Conservation (phyloP, 2,797 vertebrate genomes). For the Muraenolepis orangiensis region DNA sequence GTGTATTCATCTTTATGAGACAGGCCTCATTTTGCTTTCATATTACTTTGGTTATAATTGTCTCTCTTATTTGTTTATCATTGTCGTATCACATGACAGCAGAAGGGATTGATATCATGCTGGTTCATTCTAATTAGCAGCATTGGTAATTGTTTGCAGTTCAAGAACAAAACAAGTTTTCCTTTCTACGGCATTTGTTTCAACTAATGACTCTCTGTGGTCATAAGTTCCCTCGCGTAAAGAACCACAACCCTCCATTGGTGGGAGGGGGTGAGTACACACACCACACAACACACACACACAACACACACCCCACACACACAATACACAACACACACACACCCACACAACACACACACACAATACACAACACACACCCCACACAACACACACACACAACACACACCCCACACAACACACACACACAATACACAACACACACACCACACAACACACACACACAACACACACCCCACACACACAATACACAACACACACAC, state of each 20-base stretch:
- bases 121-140: conserved; percentile 58
- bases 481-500: no score
- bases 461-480: no score
- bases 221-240: conserved; percentile 35
- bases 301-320: background rate
- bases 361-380: no score
- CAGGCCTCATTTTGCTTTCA: conserved; percentile 31
- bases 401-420: no score
- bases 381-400: no score
- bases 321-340: no score
- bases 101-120: conserved; percentile 49
- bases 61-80: conserved; percentile 44
- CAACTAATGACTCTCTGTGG: conserved; percentile 51
- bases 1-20: conserved; percentile 45
- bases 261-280: conserved; percentile 26
- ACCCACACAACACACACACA: no score
- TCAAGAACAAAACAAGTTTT: conserved; percentile 56
- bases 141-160: conserved; percentile 50
- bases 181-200: conserved; percentile 29
- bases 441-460: no score
- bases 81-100: conserved; percentile 46
- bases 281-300: conserved; percentile 6
- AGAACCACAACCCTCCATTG: conserved; percentile 29
- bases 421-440: no score
- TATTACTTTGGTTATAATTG: conserved; percentile 53